Conservation (phyloP, 2,113 vertebrate species). For the Urocynchramus pylzowi region DNA sequence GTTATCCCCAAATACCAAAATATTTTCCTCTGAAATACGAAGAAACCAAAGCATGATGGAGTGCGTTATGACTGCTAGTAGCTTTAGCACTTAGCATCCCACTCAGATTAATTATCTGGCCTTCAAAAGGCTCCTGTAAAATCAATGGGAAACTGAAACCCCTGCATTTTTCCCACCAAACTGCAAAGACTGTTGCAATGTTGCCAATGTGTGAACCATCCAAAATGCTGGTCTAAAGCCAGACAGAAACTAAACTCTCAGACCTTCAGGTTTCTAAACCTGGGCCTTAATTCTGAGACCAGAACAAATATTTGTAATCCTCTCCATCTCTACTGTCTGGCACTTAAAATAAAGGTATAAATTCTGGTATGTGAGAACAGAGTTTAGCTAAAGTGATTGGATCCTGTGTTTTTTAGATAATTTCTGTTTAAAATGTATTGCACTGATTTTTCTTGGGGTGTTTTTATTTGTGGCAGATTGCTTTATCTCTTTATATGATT, state of each 20-base stretch:
- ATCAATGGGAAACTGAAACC: neutral
- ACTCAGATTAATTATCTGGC: neutral
- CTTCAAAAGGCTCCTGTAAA: neutral
- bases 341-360: neutral
- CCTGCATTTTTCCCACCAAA: neutral
- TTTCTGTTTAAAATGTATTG: neutral
- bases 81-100: neutral
- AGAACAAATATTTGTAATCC: neutral
- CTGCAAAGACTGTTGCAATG: neutral
- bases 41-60: neutral
- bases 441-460: neutral
- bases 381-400: neutral
- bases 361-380: neutral
- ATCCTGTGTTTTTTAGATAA: neutral
- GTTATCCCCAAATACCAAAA: neutral
- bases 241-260: neutral
- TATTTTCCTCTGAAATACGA: neutral
- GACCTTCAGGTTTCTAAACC: neutral
- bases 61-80: neutral
- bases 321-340: neutral
- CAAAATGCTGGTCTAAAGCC: neutral
- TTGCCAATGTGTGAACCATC: neutral
- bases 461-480: neutral
- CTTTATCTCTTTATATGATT: neutral
- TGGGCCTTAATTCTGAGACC: neutral